Conservation (phyloP, 2,888 invertebrate species). For the Acholoe squamosa region DNA sequence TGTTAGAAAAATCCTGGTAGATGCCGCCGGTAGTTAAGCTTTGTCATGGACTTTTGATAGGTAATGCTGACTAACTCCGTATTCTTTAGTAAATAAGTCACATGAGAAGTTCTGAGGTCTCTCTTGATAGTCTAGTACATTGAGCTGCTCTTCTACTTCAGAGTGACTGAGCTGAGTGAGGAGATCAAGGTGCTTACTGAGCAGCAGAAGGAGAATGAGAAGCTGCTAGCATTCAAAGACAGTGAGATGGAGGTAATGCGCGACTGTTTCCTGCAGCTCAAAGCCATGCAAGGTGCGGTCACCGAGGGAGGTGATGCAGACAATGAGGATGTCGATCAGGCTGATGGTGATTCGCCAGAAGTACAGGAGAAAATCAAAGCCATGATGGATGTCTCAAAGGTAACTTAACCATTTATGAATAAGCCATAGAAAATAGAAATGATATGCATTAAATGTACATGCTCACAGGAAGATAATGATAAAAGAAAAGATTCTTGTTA, state of each 20-base stretch:
- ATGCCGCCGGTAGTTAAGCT: too few species aligned
- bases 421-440: too few species aligned
- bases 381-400: constrained; percentile 81
- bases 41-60: too few species aligned
- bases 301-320: constrained; percentile 69
- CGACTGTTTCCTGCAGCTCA: constrained; percentile 80
- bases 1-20: too few species aligned
- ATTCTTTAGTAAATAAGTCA: too few species aligned
- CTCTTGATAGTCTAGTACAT: too few species aligned
- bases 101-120: too few species aligned
- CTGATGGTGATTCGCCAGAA: constrained; percentile 68
- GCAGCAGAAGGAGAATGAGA: constrained; percentile 77
- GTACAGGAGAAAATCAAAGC: constrained; percentile 76
- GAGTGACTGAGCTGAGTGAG: constrained; percentile 77
- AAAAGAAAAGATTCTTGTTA: too few species aligned
- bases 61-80: too few species aligned
- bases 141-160: constrained; percentile 63
- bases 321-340: constrained; percentile 48
- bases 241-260: constrained; percentile 80
- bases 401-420: constrained; percentile 65
- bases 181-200: constrained; percentile 73
- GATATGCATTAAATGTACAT: too few species aligned
- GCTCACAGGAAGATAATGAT: too few species aligned
- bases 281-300: constrained; percentile 76
- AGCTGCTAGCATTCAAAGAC: constrained; percentile 78